Evolutionary conservation across 2,113 vertebrate species (phyloP), one percentile per base, ranked within the genome.

Genomic region (Eira barbara): DNA sequence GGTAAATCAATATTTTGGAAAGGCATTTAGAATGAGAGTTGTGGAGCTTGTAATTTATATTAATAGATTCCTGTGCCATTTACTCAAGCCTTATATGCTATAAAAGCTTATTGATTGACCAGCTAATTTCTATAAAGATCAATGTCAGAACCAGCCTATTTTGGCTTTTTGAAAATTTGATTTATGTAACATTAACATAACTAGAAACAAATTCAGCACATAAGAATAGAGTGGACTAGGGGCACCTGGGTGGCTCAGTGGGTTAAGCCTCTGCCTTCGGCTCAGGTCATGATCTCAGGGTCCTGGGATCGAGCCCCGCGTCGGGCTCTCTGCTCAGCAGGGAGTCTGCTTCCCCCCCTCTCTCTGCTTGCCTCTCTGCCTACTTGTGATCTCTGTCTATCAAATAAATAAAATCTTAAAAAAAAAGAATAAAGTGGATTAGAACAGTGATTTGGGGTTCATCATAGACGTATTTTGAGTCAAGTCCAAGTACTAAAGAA

Each of bases 51-150:
- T 73, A 73, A 76, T 93, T 97, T 96, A 17, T 85, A 81, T 93
- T 94, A 97, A 55, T 81, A 86, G 85, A 94, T 74, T 91, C 45
- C 42, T 92, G 55, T 57, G 49, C 65, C 74, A 0, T 69, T 97
- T 93, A 89, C 61, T 95, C 42, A 93, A 74, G 85, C 61, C 34
- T 83, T 80, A 69, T 89, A 57, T 83, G 55, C 29, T 93, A 17
- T 96, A 92, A 96, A 93, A 94, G 23, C 74, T 80, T 97, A 97
- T 92, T 69, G 89, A 97, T 59, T 97, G 49, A 83, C 49, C 12
- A 89, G 71, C 57, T 94, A 49, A 92, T 97, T 84, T 97, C 92
- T 95, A 7, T 93, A 79, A 95, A 93, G 92, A 89, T 89, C 88
- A 97, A 10, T 86, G 63, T 94, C 67, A 94, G 34, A 96, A 95